Evolutionary conservation across 2,888 invertebrate species (phyloP).

Genomic region (Camponotus fellah): DNA sequence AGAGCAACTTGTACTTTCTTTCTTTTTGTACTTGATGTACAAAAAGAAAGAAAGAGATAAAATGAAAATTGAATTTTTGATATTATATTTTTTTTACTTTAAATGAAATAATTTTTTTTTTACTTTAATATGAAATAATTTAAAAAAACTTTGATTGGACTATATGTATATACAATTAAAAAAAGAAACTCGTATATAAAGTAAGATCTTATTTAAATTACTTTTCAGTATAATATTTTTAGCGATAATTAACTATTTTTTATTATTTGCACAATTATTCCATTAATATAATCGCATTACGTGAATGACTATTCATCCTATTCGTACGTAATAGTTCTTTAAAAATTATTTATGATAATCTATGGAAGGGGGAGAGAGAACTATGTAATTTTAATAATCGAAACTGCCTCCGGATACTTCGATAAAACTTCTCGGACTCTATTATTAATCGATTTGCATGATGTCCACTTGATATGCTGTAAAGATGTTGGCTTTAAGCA

Average conservation of each 20-base stretch:
- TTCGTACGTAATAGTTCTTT: background rate
- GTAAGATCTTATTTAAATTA: background rate
- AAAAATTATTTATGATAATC: slow-evolving; percentile 22
- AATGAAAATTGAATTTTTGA: background rate
- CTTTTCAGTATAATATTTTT: background rate
- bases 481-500: slow-evolving; percentile 15
- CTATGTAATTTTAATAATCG: slow-evolving; percentile 8
- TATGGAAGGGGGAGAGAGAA: no score
- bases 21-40: background rate
- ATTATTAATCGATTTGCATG: slow-evolving; percentile 48
- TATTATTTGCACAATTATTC: background rate
- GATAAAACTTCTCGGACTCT: slow-evolving; percentile 7
- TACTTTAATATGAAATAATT: background rate
- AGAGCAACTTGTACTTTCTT: no score
- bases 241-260: background rate
- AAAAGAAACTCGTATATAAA: background rate
- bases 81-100: background rate
- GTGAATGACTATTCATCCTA: background rate
- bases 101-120: no score
- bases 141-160: background rate
- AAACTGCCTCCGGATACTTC: slow-evolving; percentile 17
- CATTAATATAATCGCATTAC: slow-evolving; percentile 10
- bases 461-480: background rate
- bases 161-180: background rate
- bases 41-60: background rate